These are phyloP conservation scores for Pachydiplax longipennis DNA, from an alignment of 2,888 invertebrate genomes.

Conservation along the genomic window DNA sequence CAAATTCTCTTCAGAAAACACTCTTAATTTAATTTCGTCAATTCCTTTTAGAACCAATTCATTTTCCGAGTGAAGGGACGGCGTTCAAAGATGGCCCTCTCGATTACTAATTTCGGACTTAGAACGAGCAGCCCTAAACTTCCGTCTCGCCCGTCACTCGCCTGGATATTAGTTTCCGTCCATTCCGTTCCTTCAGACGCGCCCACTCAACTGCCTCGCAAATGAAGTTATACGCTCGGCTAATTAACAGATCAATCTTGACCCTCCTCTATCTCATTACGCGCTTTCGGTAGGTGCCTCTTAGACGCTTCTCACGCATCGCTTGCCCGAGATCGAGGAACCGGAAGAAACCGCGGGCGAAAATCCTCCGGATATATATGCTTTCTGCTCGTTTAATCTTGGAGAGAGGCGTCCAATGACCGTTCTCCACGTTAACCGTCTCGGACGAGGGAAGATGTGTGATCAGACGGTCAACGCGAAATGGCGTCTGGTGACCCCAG, in stretches of 20 bases:
- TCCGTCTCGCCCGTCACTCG: too few species aligned
- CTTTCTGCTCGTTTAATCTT: not conserved
- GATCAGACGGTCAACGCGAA: constrained; percentile 5
- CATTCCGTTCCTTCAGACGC: not conserved
- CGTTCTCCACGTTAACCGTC: not conserved
- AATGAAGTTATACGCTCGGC: not conserved
- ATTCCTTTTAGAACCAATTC: too few species aligned
- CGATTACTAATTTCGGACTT: too few species aligned
- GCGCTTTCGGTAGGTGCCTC: not conserved
- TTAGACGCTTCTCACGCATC: not conserved
- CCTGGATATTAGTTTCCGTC: not conserved
- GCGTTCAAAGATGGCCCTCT: too few species aligned
- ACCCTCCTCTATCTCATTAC: not conserved
- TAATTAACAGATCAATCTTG: not conserved
- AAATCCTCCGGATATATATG: not conserved
- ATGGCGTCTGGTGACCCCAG: not conserved
- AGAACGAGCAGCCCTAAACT: too few species aligned
- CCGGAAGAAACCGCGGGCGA: not conserved
- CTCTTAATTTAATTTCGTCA: too few species aligned
- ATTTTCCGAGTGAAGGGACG: too few species aligned
- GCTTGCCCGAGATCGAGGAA: not conserved
- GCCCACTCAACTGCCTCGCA: not conserved
- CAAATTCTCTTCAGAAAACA: too few species aligned
- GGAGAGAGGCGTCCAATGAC: not conserved
- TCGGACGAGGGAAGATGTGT: not conserved